Evolutionary conservation across 1,140 invertebrate genomes (phyloP).

Genomic region (Melanaphis sacchari): DNA sequence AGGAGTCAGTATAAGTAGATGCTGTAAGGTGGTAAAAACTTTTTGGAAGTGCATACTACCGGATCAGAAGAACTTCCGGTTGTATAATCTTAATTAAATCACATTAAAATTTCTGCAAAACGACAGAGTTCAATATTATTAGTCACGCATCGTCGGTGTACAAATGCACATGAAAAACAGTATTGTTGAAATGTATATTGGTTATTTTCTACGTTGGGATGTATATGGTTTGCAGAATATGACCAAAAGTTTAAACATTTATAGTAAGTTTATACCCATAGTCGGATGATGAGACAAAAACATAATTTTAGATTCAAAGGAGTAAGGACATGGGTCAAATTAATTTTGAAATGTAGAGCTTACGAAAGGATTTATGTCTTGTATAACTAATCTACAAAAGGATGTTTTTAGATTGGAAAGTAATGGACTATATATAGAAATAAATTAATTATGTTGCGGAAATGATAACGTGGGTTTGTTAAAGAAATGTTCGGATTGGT

Average conservation of each 20-base stretch:
- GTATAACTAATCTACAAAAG: slow-evolving; percentile 35
- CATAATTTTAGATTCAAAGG: slow-evolving; percentile 37
- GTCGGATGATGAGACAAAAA: slow-evolving; percentile 15
- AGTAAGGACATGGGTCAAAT: slow-evolving; percentile 34
- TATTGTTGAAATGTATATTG: slow-evolving; percentile 32
- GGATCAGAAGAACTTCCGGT: slow-evolving; percentile 44
- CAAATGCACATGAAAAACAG: neutral
- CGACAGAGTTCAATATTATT: slow-evolving; percentile 55
- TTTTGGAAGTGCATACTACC: slow-evolving; percentile 26
- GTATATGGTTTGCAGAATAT: neutral
- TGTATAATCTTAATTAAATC: slow-evolving; percentile 56
- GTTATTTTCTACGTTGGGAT: slow-evolving; percentile 22
- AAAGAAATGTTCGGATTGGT: neutral
- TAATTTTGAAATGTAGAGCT: slow-evolving; percentile 41
- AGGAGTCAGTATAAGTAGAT: neutral
- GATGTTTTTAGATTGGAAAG: slow-evolving; percentile 17
- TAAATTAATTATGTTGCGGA: neutral
- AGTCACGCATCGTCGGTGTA: slow-evolving; percentile 26
- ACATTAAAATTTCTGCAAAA: slow-evolving; percentile 50
- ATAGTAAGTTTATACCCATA: slow-evolving; percentile 30
- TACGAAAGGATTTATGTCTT: slow-evolving; percentile 38
- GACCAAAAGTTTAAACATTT: slow-evolving; percentile 34
- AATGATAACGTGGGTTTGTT: neutral
- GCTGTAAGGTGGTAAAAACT: slow-evolving; percentile 29
- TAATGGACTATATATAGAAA: slow-evolving; percentile 3